Conservation (phyloP, 2,888 invertebrate species). For the Scaptodrosophila latifasciaeformis region DNA sequence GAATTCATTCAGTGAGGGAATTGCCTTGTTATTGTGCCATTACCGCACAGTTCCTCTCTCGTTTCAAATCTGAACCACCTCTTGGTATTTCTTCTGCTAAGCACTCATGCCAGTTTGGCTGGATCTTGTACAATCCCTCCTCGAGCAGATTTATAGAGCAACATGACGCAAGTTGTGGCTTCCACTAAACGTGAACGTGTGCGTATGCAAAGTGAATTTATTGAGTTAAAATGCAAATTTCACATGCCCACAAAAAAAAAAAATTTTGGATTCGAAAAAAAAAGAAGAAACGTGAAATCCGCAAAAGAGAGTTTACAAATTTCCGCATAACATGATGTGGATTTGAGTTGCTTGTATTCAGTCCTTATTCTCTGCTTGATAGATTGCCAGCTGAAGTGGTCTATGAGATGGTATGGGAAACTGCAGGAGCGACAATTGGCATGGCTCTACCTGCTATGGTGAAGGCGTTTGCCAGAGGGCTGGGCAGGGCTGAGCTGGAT, state of each 20-base stretch:
- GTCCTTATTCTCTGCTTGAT: constrained; percentile 40
- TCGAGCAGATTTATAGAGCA: constrained; percentile 65
- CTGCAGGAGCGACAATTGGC: too few species aligned
- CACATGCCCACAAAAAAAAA: constrained; percentile 37
- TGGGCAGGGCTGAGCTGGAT: constrained; percentile 16
- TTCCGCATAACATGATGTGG: constrained; percentile 57
- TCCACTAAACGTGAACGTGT: constrained; percentile 39
- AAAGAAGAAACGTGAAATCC: constrained; percentile 14
- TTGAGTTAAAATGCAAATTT: constrained; percentile 74
- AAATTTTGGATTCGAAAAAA: not conserved
- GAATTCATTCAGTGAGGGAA: constrained; percentile 22
- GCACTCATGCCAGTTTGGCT: not conserved
- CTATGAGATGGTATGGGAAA: too few species aligned
- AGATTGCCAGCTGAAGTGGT: constrained; percentile 48
- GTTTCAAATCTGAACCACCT: not conserved
- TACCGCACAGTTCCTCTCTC: constrained; percentile 17
- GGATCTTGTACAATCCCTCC: constrained; percentile 16
- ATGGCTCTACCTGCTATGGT: too few species aligned
- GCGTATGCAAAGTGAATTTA: constrained; percentile 74
- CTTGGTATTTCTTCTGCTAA: not conserved
- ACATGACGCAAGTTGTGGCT: constrained; percentile 49
- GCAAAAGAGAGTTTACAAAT: constrained; percentile 55
- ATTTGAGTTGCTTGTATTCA: constrained; percentile 5
- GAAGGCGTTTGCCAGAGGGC: not conserved
- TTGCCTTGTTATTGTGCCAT: constrained; percentile 30